Conservation (phyloP, 2,888 invertebrate species). For the Belgica antarctica region DNA sequence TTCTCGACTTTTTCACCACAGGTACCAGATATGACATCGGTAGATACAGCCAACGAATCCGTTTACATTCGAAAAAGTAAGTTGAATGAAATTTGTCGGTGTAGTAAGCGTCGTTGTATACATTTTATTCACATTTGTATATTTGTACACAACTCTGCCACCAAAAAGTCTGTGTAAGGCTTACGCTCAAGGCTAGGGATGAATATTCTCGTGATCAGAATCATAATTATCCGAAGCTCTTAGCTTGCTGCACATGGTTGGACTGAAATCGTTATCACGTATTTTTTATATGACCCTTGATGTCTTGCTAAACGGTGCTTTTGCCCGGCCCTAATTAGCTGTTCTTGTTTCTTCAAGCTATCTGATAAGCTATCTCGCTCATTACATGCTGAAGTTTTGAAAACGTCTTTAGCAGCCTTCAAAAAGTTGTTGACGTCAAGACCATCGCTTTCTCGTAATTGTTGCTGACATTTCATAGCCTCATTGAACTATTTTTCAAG, state of each 20-base stretch:
- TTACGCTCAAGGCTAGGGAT: too few species aligned
- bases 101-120: too few species aligned
- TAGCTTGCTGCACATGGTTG: too few species aligned
- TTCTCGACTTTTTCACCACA: constrained; percentile 45
- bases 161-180: too few species aligned
- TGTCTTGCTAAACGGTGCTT: constrained; percentile 45
- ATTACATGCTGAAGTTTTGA: constrained; percentile 71
- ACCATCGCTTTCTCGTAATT: constrained; percentile 60
- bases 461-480: constrained; percentile 66
- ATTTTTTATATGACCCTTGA: too few species aligned
- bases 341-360: constrained; percentile 49
- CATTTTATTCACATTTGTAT: too few species aligned
- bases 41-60: constrained; percentile 47
- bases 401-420: constrained; percentile 72
- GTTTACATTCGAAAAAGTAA: constrained; percentile 48
- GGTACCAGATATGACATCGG: constrained; percentile 46
- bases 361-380: constrained; percentile 56
- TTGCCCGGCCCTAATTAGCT: constrained; percentile 54
- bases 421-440: constrained; percentile 62
- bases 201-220: too few species aligned
- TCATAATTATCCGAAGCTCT: too few species aligned
- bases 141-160: too few species aligned
- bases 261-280: too few species aligned
- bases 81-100: too few species aligned
- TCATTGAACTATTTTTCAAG: constrained; percentile 74